Base-by-base conservation (phyloP, 2,113 vertebrate genomes). In the Myotis brandtii region DNA sequence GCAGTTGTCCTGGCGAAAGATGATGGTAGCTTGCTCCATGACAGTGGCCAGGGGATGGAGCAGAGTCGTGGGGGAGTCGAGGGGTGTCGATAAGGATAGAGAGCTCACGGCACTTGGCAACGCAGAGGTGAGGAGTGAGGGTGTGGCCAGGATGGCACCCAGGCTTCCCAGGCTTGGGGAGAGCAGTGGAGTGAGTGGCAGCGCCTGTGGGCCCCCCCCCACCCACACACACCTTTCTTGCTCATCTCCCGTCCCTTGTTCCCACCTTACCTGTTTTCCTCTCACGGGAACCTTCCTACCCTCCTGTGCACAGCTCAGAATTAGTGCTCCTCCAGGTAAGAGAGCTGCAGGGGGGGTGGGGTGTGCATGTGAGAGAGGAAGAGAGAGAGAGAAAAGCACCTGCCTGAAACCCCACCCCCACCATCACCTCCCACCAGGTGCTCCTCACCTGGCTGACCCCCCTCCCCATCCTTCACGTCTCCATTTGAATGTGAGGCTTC, bases 31-130 rank as follows among this genome's bases (percentile, higher is more conserved):
- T 89, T 79, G 69, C 73, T 95, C 83, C 69, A 27, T 34, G 73
- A 86, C 89, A 83, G 89, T 89, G 90, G 73, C 92, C 91, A 95
- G 59, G 91, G 90, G 46, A 9, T 92, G 88, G 85, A 85, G 46
- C 91, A 89, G 37, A 90, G 76, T 77, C 25, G 0, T 59, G 70
- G 88, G 95, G 91, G 37, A 85, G 85, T 37, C 20, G 0, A 90
- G 95, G 93, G 85, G 72, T 85, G 70, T 17, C 6, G 1, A 0
- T 90, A 59, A 95, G 59, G 81, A 77, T 76, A 56, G 30, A 92
- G 81, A 87, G 4, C 56, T 56, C 93, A 75, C 2, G 0, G 82
- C 79, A 43, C 56, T 50, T 54, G 94, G 76, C 90, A 94, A 11
- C 84, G 6, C 25, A 2, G 84, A 96, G 93, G 69, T 93, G 90